phyloP scores from a whole-genome alignment of 1,140 invertebrate genomes.

The Eubasilissa regina region DNA sequence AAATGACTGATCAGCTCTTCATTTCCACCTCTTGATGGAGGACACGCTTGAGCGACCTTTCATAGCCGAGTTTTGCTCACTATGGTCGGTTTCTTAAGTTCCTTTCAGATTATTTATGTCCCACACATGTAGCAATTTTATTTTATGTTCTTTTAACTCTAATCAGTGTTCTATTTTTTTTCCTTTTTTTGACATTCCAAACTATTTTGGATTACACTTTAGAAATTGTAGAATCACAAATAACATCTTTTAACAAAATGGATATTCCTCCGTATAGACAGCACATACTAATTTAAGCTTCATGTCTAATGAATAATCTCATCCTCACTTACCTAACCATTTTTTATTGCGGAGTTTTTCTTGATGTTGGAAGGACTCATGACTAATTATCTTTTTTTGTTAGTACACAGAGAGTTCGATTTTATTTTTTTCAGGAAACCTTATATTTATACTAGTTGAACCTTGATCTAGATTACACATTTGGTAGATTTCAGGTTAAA shows the following conservation, averaged over 20 bases:
- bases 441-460: not conserved
- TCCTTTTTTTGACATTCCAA: constrained; percentile 29
- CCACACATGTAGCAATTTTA: constrained; percentile 1
- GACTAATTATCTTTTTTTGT: not conserved
- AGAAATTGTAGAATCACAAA: too few species aligned
- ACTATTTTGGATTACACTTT: constrained; percentile 11
- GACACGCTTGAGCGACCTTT: constrained; percentile 52
- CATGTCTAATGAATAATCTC: not conserved
- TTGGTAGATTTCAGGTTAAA: constrained; percentile 31
- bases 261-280: too few species aligned
- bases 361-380: not conserved
- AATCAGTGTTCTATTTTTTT: not conserved
- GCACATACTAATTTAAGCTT: too few species aligned
- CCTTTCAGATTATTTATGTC: constrained; percentile 45
- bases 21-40: not conserved
- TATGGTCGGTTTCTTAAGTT: constrained; percentile 59
- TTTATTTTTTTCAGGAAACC: constrained; percentile 10
- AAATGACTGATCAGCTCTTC: constrained; percentile 9
- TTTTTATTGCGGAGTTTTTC: not conserved
- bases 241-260: too few species aligned
- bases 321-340: constrained; percentile 5
- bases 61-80: constrained; percentile 58
- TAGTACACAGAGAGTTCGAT: not conserved
- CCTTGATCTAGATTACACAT: constrained; percentile 13
- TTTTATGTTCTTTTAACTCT: not conserved